Conservation (phyloP, 2,888 invertebrate genomes). For the Anoplius nigerrimus region DNA sequence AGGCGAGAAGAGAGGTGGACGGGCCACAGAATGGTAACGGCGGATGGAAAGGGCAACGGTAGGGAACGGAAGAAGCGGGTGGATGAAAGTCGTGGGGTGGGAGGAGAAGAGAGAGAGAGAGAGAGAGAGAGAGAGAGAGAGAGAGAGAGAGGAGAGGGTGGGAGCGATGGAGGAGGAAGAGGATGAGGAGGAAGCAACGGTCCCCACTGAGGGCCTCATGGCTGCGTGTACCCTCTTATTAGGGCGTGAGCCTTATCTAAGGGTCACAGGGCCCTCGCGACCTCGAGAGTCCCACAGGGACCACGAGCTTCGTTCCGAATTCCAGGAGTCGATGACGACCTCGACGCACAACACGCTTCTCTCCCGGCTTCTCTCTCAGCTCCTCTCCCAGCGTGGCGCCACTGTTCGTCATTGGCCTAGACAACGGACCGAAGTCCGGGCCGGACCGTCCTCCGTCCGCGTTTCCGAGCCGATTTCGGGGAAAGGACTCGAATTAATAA, state of each 20-base stretch:
- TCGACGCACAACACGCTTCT: constrained; percentile 20
- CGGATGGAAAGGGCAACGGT: background rate
- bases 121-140: constrained; percentile 49
- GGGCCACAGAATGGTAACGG: constrained; percentile 4
- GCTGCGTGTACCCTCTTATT: constrained; percentile 72
- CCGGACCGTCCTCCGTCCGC: background rate
- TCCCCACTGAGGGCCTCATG: constrained; percentile 40
- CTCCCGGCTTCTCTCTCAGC: no score
- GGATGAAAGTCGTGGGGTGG: constrained; percentile 13
- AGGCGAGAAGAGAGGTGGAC: constrained; percentile 5
- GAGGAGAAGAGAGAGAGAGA: constrained; percentile 39
- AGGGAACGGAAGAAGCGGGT: constrained; percentile 7
- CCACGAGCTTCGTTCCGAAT: constrained; percentile 49
- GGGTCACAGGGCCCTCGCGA: constrained; percentile 72
- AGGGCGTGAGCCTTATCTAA: constrained; percentile 75
- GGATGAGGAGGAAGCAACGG: constrained; percentile 48
- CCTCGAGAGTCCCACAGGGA: constrained; percentile 66
- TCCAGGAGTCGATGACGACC: constrained; percentile 56
- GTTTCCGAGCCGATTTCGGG: constrained; percentile 7
- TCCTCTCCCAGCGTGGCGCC: constrained; percentile 13
- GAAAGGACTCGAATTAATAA: background rate
- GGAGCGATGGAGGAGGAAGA: constrained; percentile 19
- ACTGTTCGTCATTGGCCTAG: background rate
- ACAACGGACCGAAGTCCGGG: no score
- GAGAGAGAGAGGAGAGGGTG: constrained; percentile 42